Base-by-base conservation (phyloP, 2,888 invertebrate species). In the Lasioglossum oenotherae region DNA sequence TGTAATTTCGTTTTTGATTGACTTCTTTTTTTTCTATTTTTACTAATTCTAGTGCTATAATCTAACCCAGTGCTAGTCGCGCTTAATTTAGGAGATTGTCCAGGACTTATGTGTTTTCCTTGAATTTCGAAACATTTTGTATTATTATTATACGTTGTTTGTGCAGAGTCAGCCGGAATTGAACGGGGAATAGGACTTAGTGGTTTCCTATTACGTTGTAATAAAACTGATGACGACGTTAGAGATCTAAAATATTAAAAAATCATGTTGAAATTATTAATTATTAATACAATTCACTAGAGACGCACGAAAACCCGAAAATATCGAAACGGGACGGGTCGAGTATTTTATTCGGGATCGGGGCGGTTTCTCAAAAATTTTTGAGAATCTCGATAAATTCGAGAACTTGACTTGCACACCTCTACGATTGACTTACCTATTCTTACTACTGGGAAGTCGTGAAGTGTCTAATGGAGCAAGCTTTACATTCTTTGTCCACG, bases 381-480 rank as follows among this genome's bases (percentile, higher is more conserved):
- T 57, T 23, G n/a, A n/a, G 12, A 57, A 8, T 57, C 2, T 12
- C 12, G n/a, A n/a, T 4, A 57, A 12, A 4, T 57, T n/a, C n/a
- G 4, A 53, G 10, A n/a, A 53, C 10, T n/a, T 10, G 10, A 53
- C 23, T 57, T 10, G n/a, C n/a, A n/a, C 10, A 23, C n/a, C n/a
- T n/a, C n/a, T 57, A 57, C 12, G n/a, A 57, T 57, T 57, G n/a
- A 57, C 57, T 3, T n/a, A 57, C 95, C 94, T 93, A 81, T 92
- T 93, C 90, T 92, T 94, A 83, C 91, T 92, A 88, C 90, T 93
- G 44, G 94, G 92, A 87, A 95, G 88, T 89, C 92, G 91, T 31
- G 94, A 90, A 78, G 92, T 91, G 87, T 94, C 93, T 79, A 95
- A 92, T n/a, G 95, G 95, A 74, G 94, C 93, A 60, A 95, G 93